These are phyloP conservation scores for Lycocorax pyrrhopterus DNA, from an alignment of 2,113 vertebrate genomes.

Conservation along the genomic window DNA sequence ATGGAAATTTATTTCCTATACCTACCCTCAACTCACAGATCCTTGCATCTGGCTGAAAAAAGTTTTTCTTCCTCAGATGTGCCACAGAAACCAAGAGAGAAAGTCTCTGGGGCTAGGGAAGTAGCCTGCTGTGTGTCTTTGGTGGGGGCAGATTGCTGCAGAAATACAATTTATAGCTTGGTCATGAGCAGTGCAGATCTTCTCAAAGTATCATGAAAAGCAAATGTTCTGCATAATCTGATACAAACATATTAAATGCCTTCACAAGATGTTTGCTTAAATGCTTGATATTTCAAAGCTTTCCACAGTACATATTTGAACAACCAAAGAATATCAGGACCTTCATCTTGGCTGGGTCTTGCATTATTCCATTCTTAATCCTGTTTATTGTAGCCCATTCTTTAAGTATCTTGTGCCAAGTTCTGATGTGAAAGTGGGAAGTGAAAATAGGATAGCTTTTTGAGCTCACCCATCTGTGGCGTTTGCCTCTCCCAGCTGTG, in stretches of 20 bases:
- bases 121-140: not conserved
- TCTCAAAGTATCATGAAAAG: not conserved
- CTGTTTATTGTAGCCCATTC: not conserved
- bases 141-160: not conserved
- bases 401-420: not conserved
- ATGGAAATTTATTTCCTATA: not conserved
- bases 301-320: not conserved
- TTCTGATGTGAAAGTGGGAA: not conserved
- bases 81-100: not conserved
- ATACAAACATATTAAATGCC: not conserved
- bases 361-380: not conserved
- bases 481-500: not conserved
- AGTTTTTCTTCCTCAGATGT: not conserved
- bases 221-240: not conserved
- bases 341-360: not conserved
- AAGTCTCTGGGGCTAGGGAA: not conserved
- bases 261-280: not conserved
- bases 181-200: not conserved
- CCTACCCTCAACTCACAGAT: not conserved
- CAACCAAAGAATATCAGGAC: not conserved
- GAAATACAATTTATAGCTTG: not conserved
- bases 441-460: not conserved
- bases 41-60: not conserved
- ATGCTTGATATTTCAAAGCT: not conserved
- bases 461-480: not conserved